Evolutionary conservation across 2,797 vertebrate genomes (phyloP).

Genomic region (Platalea minor): DNA sequence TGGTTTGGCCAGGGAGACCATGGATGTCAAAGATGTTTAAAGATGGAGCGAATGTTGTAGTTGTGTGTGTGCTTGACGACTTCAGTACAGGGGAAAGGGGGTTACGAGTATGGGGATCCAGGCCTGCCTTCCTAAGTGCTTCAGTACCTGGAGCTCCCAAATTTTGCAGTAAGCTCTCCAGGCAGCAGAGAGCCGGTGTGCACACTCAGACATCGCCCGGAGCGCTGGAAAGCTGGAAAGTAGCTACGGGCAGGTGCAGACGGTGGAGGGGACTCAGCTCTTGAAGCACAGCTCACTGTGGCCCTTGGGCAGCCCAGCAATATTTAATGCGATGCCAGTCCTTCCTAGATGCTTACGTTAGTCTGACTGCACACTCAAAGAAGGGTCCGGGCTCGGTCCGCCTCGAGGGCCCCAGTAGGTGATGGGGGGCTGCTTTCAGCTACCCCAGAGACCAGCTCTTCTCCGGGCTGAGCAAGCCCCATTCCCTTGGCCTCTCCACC

Average conservation of each 20-base stretch:
- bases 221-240: not conserved
- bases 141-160: not conserved
- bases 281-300: not conserved
- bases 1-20: not conserved
- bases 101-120: not conserved
- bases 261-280: not conserved
- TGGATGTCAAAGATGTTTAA: not conserved
- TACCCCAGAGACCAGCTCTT: not conserved
- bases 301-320: not conserved
- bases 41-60: not conserved
- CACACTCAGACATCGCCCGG: rapidly evolving
- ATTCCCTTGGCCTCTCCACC: not conserved
- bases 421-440: not conserved
- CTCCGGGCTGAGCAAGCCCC: not conserved
- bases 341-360: not conserved
- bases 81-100: not conserved
- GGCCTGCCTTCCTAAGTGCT: not conserved
- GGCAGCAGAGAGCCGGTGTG: not conserved
- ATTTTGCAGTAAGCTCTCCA: not conserved
- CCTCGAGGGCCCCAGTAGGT: not conserved
- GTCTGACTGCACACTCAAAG: not conserved
- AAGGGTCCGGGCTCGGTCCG: not conserved
- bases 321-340: rapidly evolving
- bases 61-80: not conserved
- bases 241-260: not conserved